Conservation (phyloP, 1,140 invertebrate genomes). For the Drosophila truncata region DNA sequence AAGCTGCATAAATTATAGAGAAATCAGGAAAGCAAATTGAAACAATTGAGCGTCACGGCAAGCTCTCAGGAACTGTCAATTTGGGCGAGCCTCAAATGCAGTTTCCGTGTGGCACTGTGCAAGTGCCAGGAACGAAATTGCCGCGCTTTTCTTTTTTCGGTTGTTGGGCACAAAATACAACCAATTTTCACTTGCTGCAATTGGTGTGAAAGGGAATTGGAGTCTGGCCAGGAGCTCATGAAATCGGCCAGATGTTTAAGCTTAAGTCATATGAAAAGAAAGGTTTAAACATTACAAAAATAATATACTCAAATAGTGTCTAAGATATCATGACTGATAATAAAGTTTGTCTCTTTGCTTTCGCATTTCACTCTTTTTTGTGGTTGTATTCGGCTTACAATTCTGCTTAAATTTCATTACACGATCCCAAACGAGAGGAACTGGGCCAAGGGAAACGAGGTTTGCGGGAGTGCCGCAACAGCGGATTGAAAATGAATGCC, state of each 20-base stretch:
- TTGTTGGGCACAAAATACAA: slow-evolving; percentile 29
- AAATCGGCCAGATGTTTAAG: slow-evolving; percentile 46
- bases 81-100: slow-evolving; percentile 40
- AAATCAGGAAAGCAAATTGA: slow-evolving; percentile 65
- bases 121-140: slow-evolving; percentile 35
- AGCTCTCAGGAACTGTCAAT: slow-evolving; percentile 39
- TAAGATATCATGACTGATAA: neutral
- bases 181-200: slow-evolving; percentile 19
- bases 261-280: neutral
- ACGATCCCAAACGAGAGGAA: slow-evolving; percentile 59
- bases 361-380: slow-evolving; percentile 71
- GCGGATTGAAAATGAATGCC: slow-evolving; percentile 72
- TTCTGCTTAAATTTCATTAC: slow-evolving; percentile 81
- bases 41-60: slow-evolving; percentile 54
- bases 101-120: slow-evolving; percentile 27
- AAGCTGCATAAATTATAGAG: slow-evolving; percentile 75
- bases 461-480: slow-evolving; percentile 3
- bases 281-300: neutral
- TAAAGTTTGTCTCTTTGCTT: neutral
- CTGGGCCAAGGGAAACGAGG: slow-evolving; percentile 37
- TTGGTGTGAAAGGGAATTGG: slow-evolving; percentile 39
- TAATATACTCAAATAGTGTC: neutral
- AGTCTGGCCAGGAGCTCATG: slow-evolving; percentile 63
- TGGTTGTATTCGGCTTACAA: slow-evolving; percentile 74
- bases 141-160: slow-evolving; percentile 40